Percentiles rank a stretch among this genome's conserved stretches.
Evolutionary conservation across 2,113 vertebrate genomes (phyloP).

Genomic region (Daphoenositta chrysoptera): DNA sequence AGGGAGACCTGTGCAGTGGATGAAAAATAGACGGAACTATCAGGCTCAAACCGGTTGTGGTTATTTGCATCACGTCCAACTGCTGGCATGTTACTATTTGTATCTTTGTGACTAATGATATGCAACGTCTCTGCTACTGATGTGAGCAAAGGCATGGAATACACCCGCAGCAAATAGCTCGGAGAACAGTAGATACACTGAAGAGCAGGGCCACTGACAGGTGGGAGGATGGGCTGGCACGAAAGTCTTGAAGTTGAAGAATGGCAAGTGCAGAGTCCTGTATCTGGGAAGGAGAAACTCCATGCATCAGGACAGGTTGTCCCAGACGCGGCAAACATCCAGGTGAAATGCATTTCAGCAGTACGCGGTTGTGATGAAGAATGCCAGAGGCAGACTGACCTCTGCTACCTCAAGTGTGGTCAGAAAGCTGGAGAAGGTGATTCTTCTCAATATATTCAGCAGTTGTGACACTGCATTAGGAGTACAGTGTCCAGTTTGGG

Average conservation of each 20-base stretch:
- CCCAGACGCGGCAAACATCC: background rate
- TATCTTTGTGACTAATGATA: background rate
- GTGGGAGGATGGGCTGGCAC: background rate
- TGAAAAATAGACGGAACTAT: background rate
- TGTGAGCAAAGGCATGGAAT: background rate
- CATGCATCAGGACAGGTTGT: background rate
- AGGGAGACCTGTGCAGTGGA: background rate
- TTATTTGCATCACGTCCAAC: background rate
- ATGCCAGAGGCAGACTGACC: accelerated
- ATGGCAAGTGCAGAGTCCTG: accelerated
- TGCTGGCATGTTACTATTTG: background rate
- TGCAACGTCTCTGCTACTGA: background rate
- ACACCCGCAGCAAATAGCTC: background rate
- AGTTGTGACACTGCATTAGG: background rate
- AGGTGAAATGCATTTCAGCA: background rate
- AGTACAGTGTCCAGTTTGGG: too few species aligned
- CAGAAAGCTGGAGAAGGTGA: background rate
- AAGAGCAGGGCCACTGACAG: background rate
- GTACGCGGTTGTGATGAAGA: accelerated
- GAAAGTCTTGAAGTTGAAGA: background rate
- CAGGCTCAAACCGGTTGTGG: background rate
- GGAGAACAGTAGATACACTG: background rate
- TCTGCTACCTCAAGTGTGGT: background rate
- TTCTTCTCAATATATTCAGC: background rate
- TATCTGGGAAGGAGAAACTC: background rate